phyloP scores from a whole-genome alignment of 2,113 vertebrate genomes.

The Globicephala melas region DNA sequence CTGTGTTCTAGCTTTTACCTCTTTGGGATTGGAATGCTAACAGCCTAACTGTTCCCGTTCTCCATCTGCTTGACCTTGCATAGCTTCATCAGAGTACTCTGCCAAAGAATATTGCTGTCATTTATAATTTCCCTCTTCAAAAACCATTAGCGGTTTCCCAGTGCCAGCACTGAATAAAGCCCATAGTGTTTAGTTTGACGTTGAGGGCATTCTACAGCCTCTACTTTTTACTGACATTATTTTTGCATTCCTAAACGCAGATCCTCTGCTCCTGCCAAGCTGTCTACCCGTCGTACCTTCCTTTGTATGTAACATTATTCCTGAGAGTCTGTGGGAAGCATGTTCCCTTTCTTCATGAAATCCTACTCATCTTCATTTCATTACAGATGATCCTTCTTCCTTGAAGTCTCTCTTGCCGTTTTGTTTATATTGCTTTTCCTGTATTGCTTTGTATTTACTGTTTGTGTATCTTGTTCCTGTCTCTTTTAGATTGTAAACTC shows the following conservation, averaged over 20 bases:
- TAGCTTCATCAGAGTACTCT: neutral
- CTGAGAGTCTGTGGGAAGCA: neutral
- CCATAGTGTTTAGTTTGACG: neutral
- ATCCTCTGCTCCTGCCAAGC: neutral
- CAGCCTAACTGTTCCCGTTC: neutral
- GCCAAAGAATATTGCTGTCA: neutral
- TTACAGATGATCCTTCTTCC: neutral
- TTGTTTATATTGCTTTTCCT: neutral
- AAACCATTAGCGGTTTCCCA: neutral
- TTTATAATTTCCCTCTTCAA: slow-evolving; percentile 12
- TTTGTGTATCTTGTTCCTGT: neutral
- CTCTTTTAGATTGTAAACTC: neutral
- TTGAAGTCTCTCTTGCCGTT: neutral
- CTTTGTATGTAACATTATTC: neutral
- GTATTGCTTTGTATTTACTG: neutral
- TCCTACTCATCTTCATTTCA: neutral
- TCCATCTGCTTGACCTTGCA: neutral
- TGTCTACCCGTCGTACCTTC: neutral
- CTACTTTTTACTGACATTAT: neutral
- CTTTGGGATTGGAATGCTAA: neutral
- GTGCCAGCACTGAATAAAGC: neutral
- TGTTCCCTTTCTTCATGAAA: neutral
- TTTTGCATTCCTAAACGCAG: neutral
- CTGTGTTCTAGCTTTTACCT: neutral
- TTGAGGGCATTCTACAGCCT: neutral